Evolutionary conservation across 2,113 vertebrate species (phyloP).

Genomic region (Motacilla alba): DNA sequence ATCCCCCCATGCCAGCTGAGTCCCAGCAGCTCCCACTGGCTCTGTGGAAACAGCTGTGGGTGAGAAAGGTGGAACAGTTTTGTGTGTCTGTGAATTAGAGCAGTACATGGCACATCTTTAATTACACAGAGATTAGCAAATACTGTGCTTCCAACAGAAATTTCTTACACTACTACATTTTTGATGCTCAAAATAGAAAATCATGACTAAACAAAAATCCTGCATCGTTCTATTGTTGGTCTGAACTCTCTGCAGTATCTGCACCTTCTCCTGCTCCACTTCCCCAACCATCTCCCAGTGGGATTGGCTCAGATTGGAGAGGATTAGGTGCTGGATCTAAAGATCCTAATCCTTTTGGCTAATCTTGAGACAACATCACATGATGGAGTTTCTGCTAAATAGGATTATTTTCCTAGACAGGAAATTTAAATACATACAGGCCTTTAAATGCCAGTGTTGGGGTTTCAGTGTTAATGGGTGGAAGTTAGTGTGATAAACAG

Average conservation of each 20-base stretch:
- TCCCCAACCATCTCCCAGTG: not conserved
- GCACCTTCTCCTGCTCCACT: not conserved
- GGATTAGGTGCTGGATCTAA: slow-evolving; percentile 1
- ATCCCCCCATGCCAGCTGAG: not conserved
- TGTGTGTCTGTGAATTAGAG: not conserved
- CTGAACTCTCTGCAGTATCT: not conserved
- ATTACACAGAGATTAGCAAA: not conserved
- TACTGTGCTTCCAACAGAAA: not conserved
- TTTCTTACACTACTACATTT: not conserved
- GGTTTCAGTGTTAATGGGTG: not conserved
- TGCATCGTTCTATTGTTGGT: not conserved
- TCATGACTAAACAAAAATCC: not conserved
- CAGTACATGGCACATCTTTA: not conserved
- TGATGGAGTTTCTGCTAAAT: slow-evolving; percentile 39
- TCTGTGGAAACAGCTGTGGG: not conserved
- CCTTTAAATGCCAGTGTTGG: not conserved
- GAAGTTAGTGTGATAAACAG: not conserved
- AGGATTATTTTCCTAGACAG: slow-evolving; percentile 45
- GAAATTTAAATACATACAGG: not conserved
- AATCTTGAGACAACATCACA: slow-evolving; percentile 30
- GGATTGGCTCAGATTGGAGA: not conserved
- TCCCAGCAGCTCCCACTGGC: not conserved
- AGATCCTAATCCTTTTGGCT: slow-evolving; percentile 18
- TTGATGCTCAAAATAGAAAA: not conserved
- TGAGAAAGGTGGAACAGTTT: not conserved